A percentile compares a stretch with the other conserved stretches of the same genome.
phyloP scores from a whole-genome alignment of 2,888 invertebrate species.

The Phengaris arion region DNA sequence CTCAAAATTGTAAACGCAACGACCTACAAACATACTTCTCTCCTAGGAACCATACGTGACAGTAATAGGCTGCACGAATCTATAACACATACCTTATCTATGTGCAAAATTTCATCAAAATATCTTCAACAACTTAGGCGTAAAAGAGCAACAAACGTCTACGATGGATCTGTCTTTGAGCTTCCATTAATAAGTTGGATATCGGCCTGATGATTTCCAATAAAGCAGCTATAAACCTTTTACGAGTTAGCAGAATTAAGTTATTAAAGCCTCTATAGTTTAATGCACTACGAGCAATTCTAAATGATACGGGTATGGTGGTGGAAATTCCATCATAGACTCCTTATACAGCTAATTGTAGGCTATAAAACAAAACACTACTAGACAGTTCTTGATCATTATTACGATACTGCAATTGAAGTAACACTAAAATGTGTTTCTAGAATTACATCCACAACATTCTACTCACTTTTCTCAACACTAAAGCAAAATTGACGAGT shows the following conservation, averaged over 20 bases:
- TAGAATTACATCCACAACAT: slow-evolving; percentile 3
- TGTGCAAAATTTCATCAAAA: background rate
- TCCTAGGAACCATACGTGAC: no score
- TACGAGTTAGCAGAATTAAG: background rate
- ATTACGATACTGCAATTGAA: no score
- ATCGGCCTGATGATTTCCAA: background rate
- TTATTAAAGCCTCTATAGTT: background rate
- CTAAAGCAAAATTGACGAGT: slow-evolving; percentile 64
- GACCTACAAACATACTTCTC: no score
- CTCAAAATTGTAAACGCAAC: no score
- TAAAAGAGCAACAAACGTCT: background rate
- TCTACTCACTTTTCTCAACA: slow-evolving; percentile 25
- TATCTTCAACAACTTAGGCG: background rate
- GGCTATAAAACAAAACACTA: no score
- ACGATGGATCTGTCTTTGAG: background rate
- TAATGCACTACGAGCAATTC: background rate
- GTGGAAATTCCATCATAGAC: background rate
- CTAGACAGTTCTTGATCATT: no score
- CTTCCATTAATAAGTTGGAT: background rate
- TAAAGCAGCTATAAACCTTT: background rate
- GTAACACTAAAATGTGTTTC: background rate
- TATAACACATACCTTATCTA: no score
- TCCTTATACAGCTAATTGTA: no score
- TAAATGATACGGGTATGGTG: background rate
- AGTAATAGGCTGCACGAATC: no score